Evolutionary conservation across 2,797 vertebrate species (phyloP).

Genomic region (Tragopan temminckii): DNA sequence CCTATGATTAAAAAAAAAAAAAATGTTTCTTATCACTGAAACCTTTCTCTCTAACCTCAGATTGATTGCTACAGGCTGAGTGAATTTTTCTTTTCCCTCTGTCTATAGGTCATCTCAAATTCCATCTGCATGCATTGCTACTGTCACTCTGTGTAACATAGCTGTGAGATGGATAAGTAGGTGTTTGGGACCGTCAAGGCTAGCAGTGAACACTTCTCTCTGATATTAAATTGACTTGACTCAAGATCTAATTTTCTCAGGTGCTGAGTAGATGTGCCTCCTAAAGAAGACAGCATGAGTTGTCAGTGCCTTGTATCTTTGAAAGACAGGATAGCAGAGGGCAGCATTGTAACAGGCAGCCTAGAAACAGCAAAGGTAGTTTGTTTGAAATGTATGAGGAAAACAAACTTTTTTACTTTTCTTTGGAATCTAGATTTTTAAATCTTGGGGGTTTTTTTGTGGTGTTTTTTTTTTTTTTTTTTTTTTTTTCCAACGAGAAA

Average conservation of each 20-base stretch:
- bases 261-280: background rate
- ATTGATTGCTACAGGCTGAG: background rate
- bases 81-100: conserved; percentile 12
- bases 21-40: background rate
- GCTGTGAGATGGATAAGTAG: conserved; percentile 1
- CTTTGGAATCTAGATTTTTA: background rate
- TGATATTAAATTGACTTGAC: conserved; percentile 15
- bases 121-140: conserved; percentile 15
- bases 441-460: background rate
- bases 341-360: background rate
- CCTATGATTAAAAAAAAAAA: background rate
- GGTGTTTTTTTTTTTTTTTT: too few species aligned
- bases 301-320: background rate
- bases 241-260: background rate
- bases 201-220: background rate
- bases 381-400: background rate
- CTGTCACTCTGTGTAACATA: background rate
- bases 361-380: background rate
- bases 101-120: background rate
- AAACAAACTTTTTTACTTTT: background rate
- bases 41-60: background rate
- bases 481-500: background rate
- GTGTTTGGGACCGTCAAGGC: background rate
- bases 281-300: background rate
- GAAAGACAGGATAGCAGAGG: background rate